Evolutionary conservation across 1,140 invertebrate species (phyloP).

Genomic region (Zaprionus capensis): DNA sequence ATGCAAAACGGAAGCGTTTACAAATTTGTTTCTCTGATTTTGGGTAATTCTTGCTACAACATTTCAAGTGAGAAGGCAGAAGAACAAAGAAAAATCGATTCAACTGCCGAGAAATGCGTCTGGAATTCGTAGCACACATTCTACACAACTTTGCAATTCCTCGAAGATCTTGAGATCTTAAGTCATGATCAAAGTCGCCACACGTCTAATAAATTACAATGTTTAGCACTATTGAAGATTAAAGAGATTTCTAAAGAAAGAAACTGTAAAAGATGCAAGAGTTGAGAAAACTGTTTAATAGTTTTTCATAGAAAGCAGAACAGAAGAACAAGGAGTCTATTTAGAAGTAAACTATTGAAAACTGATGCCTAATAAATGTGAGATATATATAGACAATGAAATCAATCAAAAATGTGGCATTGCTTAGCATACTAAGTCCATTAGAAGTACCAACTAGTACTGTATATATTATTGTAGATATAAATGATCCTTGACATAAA

Average conservation of each 20-base stretch:
- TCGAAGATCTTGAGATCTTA: background rate
- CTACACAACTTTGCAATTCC: background rate
- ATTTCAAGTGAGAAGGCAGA: background rate
- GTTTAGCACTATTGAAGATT: background rate
- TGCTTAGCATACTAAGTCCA: no score
- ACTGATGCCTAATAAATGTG: no score
- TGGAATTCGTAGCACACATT: background rate
- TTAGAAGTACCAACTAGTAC: no score
- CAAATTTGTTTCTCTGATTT: constrained; percentile 49
- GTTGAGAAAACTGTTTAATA: background rate
- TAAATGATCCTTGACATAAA: no score
- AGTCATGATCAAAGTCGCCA: background rate
- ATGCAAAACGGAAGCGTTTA: constrained; percentile 68
- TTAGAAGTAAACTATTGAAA: no score
- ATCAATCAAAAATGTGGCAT: no score
- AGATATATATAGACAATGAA: no score
- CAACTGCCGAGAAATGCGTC: background rate
- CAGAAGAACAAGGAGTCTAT: no score
- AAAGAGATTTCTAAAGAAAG: background rate
- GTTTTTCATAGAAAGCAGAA: background rate
- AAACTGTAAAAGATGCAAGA: background rate
- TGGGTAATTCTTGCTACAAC: constrained; percentile 19
- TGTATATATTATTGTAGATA: no score
- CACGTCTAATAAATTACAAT: background rate
- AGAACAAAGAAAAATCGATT: background rate